Evolutionary conservation across 53 echinoderm and acorn worm species (phyloP), one percentile per base, ranked within the genome.

Genomic region (Henricia sp.): DNA sequence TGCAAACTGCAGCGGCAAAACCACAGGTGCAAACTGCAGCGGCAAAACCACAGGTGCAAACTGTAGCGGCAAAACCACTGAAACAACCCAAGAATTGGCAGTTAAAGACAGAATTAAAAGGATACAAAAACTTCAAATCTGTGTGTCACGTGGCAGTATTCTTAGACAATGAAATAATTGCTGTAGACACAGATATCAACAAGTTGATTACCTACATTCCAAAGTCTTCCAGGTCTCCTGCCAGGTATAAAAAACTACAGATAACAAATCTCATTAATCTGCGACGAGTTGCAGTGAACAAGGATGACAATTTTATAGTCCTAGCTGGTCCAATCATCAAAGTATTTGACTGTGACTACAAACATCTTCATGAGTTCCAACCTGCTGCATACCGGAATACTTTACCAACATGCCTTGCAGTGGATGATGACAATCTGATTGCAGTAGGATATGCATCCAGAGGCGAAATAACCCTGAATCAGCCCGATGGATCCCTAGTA

Each of bases 81-180:
- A 6, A 44, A 9, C 44, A 44, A 28, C 52, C 30, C 52, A 27
- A 55, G 35, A 74, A 2, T 12, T 53, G 53, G 74, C 10, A 52
- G 4, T 3, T 74, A 36, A 20, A 74, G 12, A 53, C 53, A 55
- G 25, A 23, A 3, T 16, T 74, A 55, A 74, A 1, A 55, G 25
- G 11, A 3, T 16, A 53, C 36, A 74, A 1, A 11, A 52, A 55
- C 33, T 53, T 53, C 23, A 28, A 28, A 70, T 23, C 8, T 40
- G 70, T 26, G 29, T 26, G 8, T 25, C 23, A 70, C 17, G 28
- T 70, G 10, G 70, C 70, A 42, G 70, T 40, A 42, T 70, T 70
- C 3, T 70, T 46, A 13, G 17, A 48, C 25, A 70, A 70, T 27
- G 26, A 70, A 20, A 16, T 70, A 43, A 32, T 70, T 13, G 44